These are phyloP conservation scores for Lucifuga dentata DNA, from an alignment of 2,113 vertebrate genomes.

Conservation along the genomic window DNA sequence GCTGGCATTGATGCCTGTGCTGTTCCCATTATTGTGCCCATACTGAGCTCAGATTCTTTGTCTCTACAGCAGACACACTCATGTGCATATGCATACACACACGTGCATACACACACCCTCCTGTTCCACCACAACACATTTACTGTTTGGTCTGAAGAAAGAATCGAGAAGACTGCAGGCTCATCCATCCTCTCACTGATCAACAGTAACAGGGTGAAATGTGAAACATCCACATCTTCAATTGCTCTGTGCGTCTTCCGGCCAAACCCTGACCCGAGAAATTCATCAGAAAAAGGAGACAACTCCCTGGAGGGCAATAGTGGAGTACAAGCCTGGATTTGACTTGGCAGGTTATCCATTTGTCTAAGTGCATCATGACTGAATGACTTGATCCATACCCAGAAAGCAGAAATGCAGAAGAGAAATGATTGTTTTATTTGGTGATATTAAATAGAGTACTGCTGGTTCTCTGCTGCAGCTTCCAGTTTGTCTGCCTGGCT, in stretches of 20 bases:
- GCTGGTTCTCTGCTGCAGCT: conserved; percentile 26
- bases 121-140: conserved; percentile 30
- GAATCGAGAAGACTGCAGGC: conserved; percentile 5
- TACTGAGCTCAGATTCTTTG: conserved; percentile 52
- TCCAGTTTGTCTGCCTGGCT: conserved; percentile 40
- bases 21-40: conserved; percentile 50
- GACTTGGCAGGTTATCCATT: conserved; percentile 46
- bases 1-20: conserved; percentile 56
- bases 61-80: conserved; percentile 28
- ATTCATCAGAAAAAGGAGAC: conserved; percentile 45
- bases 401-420: conserved; percentile 47
- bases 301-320: conserved; percentile 40
- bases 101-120: conserved; percentile 14
- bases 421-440: conserved; percentile 55
- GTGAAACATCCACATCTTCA: conserved; percentile 34
- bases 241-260: conserved; percentile 22
- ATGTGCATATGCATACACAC: conserved; percentile 23
- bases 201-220: conserved; percentile 22
- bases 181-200: conserved; percentile 43
- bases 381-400: conserved; percentile 42
- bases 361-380: conserved; percentile 41
- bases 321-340: conserved; percentile 24
- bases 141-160: conserved; percentile 40
- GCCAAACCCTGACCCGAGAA: conserved; percentile 40
- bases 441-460: conserved; percentile 45